Base-by-base conservation (phyloP, 1,140 invertebrate genomes). In the Drosophila aff. region DNA sequence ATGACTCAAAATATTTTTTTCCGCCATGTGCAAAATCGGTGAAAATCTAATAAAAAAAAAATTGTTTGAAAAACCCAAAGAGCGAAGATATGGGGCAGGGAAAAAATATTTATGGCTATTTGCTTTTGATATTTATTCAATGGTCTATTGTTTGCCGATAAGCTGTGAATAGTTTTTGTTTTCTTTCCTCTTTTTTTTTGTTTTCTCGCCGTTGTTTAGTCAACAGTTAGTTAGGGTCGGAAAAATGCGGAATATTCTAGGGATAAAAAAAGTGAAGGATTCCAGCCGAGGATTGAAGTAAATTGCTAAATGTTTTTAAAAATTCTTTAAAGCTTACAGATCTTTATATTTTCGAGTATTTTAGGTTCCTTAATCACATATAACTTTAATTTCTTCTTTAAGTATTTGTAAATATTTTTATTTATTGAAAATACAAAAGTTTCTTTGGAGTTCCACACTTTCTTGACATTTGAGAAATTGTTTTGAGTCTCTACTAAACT, bases 81-180 rank as follows among this genome's bases (percentile, higher is more conserved):
- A 36, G 28, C 53, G 36, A 61, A 78, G 65, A 83, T 83, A 55
- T 55, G 33, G 52, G 52, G 52, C 33, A 23, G 33, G 33, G n/a
- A 64, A 72, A 71, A 84, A 81, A 90, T 90, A 89, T 89, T 89
- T 89, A 89, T 89, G 84, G 69, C 77, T 79, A 83, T 78, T 89
- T 89, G 84, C 84, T 76, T 84, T 84, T 89, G 77, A 89, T 89
- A 84, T 89, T 84, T 84, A 84, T 84, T 90, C 85, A 89, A 89
- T 89, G 84, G 85, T 66, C 84, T 68, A 90, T 84, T 90, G 87
- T 87, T 90, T 74, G 63, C 78, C 84, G 84, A 89, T 89, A 89
- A 89, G 84, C 86, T 80, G 81, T 68, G 79, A 89, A 89, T 79
- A 89, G 84, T 90, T 87, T 71, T 36, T 49, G 49, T 55, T 72